Percentiles rank a stretch among this genome's conserved stretches.
phyloP scores from a whole-genome alignment of 2,888 invertebrate species.

The Parasteatoda lunata region DNA sequence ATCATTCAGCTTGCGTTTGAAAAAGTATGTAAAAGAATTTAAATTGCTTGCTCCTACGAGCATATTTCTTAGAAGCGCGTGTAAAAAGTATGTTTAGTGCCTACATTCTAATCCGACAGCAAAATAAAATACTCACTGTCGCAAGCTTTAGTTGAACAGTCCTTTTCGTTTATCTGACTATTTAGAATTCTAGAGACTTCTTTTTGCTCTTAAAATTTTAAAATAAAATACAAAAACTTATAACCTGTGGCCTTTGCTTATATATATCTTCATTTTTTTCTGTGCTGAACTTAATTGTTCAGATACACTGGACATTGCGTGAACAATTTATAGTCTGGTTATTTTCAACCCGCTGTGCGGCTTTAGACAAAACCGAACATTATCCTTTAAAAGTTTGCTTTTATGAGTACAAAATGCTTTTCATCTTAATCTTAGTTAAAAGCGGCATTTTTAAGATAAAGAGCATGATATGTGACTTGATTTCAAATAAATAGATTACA shows the following conservation, averaged over 20 bases:
- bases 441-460: no score
- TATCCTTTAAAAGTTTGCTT: not conserved
- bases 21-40: no score
- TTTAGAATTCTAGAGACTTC: not conserved
- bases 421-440: no score
- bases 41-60: no score
- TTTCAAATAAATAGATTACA: no score
- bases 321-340: not conserved
- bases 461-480: no score
- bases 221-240: not conserved
- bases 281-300: not conserved
- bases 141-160: not conserved
- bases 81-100: not conserved
- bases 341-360: not conserved
- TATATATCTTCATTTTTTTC: not conserved
- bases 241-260: not conserved
- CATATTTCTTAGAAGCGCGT: no score
- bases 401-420: not conserved
- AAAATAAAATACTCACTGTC: not conserved
- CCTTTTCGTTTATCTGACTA: not conserved
- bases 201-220: not conserved
- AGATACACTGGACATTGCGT: not conserved
- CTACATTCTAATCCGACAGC: not conserved
- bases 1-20: no score
- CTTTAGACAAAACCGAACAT: not conserved